phyloP scores from a whole-genome alignment of 2,888 invertebrate species.

The Tenthredo livida region DNA sequence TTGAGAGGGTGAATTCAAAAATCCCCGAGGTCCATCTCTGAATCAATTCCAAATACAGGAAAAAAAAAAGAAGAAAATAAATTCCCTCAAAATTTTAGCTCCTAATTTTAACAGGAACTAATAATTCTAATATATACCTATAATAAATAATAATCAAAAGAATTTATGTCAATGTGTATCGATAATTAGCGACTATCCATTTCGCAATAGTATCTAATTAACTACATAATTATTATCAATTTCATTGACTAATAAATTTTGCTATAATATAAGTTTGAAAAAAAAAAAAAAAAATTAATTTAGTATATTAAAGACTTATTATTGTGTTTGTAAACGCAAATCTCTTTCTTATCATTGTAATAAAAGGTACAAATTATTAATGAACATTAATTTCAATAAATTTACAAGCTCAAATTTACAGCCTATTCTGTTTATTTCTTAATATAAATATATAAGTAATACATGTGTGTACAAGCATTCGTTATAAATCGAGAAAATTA shows the following conservation, averaged over 20 bases:
- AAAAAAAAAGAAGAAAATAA: too few species aligned
- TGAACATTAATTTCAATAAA: slow-evolving; percentile 17
- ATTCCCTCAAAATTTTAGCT: too few species aligned
- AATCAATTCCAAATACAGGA: too few species aligned
- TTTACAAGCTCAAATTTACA: background rate
- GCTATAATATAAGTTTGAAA: slow-evolving; percentile 2
- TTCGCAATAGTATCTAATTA: background rate
- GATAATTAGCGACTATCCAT: slow-evolving; percentile 13
- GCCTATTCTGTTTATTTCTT: background rate
- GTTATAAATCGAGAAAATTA: background rate
- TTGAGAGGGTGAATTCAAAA: too few species aligned
- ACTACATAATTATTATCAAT: background rate
- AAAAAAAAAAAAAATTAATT: background rate
- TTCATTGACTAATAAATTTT: background rate
- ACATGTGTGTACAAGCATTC: background rate
- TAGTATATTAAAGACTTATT: background rate
- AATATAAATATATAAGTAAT: background rate
- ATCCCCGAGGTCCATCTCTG: too few species aligned
- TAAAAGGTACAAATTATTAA: slow-evolving; percentile 20
- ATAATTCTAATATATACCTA: background rate
- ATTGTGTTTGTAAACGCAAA: background rate
- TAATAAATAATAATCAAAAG: background rate
- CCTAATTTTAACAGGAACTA: too few species aligned
- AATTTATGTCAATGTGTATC: background rate
- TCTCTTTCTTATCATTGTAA: slow-evolving; percentile 12